These are phyloP conservation scores for Myotis pilosus DNA, from an alignment of 2,797 vertebrate genomes.

Conservation along the genomic window DNA sequence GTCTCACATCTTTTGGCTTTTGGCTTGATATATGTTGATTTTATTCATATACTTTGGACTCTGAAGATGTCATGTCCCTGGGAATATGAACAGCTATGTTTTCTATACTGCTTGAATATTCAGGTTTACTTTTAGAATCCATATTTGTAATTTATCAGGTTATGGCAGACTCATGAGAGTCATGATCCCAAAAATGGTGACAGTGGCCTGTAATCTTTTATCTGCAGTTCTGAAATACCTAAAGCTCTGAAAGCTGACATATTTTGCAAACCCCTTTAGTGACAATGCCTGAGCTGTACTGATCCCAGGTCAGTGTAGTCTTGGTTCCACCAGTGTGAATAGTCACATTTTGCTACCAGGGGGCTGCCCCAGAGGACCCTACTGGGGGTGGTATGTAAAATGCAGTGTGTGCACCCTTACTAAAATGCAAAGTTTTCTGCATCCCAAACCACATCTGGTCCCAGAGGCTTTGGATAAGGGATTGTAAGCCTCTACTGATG, in stretches of 20 bases:
- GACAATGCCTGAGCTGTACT: not conserved
- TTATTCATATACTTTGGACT: constrained; percentile 2
- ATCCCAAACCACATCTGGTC: not conserved
- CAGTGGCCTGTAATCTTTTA: not conserved
- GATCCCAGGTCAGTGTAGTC: not conserved
- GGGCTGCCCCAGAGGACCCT: not conserved
- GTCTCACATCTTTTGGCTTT: not conserved
- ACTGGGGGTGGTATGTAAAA: rapidly evolving
- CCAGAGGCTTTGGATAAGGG: not conserved
- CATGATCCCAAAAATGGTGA: not conserved
- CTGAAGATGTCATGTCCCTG: not conserved
- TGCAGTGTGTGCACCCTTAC: not conserved
- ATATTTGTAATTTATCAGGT: not conserved
- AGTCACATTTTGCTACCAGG: not conserved
- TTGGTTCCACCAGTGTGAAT: not conserved
- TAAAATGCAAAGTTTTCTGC: not conserved
- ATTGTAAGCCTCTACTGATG: not conserved
- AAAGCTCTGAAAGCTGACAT: not conserved
- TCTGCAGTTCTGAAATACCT: not conserved
- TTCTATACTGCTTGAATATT: constrained; percentile 12
- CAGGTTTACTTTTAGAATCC: not conserved
- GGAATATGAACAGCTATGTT: not conserved
- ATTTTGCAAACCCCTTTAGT: not conserved
- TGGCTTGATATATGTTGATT: constrained; percentile 6
- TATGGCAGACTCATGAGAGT: not conserved